These are phyloP conservation scores for Mormyrus hasselquistii DNA, from an alignment of 2,797 vertebrate genomes.

Conservation along the genomic window DNA sequence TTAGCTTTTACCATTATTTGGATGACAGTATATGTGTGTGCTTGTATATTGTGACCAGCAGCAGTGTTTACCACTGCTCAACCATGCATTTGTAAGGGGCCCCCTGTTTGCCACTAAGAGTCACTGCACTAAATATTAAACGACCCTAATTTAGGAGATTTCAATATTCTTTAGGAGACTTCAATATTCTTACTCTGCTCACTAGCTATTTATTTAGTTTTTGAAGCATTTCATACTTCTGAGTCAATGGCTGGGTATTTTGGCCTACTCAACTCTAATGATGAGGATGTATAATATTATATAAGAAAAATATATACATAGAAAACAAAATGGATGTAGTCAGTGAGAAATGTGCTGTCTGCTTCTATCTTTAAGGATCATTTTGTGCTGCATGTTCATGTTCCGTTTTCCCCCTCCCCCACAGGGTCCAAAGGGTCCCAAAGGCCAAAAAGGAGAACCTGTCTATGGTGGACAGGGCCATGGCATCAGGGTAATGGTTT, in stretches of 20 bases:
- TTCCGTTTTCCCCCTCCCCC: neutral
- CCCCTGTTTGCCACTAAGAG: neutral
- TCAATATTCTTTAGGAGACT: no score
- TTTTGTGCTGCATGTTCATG: neutral
- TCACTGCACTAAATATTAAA: neutral
- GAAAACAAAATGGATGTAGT: neutral
- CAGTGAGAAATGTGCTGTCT: neutral
- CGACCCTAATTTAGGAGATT: neutral
- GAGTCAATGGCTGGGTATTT: neutral
- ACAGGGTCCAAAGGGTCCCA: constrained; percentile 72
- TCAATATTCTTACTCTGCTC: neutral
- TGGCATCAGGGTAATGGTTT: constrained; percentile 58
- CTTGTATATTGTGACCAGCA: neutral
- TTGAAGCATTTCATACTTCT: neutral
- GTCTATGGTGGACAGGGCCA: constrained; percentile 42
- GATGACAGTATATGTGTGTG: neutral
- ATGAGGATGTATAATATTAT: neutral
- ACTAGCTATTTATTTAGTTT: neutral
- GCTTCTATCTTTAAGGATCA: neutral
- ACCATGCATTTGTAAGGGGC: neutral
- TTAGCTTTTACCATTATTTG: neutral
- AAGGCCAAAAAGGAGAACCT: constrained; percentile 85
- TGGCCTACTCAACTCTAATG: neutral
- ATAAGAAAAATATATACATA: neutral
- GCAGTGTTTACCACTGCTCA: neutral